These are phyloP conservation scores for Taenioides sp. DNA, from an alignment of 2,797 vertebrate species.

Conservation along the genomic window DNA sequence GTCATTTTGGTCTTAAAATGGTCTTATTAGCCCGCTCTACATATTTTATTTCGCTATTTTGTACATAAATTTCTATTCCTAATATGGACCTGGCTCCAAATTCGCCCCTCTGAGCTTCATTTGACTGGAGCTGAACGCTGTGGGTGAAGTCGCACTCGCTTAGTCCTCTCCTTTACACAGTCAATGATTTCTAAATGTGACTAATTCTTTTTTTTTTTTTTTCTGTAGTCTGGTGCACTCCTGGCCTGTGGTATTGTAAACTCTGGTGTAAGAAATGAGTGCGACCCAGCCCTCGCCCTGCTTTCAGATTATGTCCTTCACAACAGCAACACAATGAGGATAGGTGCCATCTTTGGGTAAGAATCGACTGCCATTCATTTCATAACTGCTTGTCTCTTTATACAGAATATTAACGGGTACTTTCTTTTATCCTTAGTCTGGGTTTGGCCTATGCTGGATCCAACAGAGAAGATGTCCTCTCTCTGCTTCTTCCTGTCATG, in stretches of 20 bases:
- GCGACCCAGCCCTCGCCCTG: conserved; percentile 94
- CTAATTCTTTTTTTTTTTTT: neutral
- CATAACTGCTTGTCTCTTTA: neutral
- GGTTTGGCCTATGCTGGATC: conserved; percentile 97
- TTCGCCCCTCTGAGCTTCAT: too few species aligned
- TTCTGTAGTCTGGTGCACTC: conserved; percentile 90
- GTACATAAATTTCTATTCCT: too few species aligned
- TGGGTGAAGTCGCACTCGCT: too few species aligned
- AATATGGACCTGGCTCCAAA: too few species aligned
- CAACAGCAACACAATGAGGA: conserved; percentile 97
- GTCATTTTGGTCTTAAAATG: too few species aligned
- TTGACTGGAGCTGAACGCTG: too few species aligned
- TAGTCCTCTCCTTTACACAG: too few species aligned
- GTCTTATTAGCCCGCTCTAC: too few species aligned
- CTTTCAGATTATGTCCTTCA: conserved; percentile 97
- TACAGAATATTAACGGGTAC: neutral
- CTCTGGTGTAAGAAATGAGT: conserved; percentile 96
- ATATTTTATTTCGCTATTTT: too few species aligned
- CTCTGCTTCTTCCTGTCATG: conserved; percentile 95
- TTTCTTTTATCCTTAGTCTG: conserved; percentile 73
- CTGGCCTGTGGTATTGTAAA: conserved; percentile 97
- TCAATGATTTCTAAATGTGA: neutral
- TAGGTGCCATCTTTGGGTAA: conserved; percentile 98
- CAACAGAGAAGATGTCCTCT: conserved; percentile 95
- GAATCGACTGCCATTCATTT: conserved; percentile 12